Conservation (phyloP, 1,140 invertebrate genomes). For the Neelides sp. region DNA sequence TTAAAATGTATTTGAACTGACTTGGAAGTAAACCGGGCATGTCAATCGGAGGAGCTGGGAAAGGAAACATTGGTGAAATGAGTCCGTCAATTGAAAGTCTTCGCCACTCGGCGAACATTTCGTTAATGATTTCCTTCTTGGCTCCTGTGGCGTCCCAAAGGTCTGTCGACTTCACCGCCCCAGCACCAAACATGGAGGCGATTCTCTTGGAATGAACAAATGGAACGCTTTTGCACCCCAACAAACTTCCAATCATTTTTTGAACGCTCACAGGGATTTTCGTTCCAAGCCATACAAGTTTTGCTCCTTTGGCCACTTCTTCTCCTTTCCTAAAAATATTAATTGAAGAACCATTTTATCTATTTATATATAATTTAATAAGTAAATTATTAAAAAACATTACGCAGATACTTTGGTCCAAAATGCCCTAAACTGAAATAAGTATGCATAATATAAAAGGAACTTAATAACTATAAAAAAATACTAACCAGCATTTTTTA, state of each 20-base stretch:
- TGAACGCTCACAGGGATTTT: constrained; percentile 15
- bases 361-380: background rate
- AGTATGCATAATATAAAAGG: too few relatives aligned
- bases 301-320: constrained; percentile 19
- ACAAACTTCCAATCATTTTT: constrained; percentile 14
- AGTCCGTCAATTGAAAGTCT: constrained; percentile 20
- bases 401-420: background rate
- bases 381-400: background rate
- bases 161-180: constrained; percentile 17
- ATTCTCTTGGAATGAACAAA: constrained; percentile 24
- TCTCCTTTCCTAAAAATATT: constrained; percentile 25
- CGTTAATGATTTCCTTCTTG: constrained; percentile 15
- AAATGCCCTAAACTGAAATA: too few relatives aligned
- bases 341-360: background rate
- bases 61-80: constrained; percentile 25
- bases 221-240: constrained; percentile 19
- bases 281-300: constrained; percentile 16
- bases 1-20: constrained; percentile 6
- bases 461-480: too few relatives aligned
- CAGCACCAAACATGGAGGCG: constrained; percentile 20
- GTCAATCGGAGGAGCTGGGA: constrained; percentile 23
- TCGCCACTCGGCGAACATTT: constrained; percentile 20
- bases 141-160: constrained; percentile 27
- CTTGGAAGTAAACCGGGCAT: constrained; percentile 24
- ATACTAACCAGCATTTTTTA: constrained; percentile 17